A percentile compares a stretch with the other conserved stretches of the same genome.
Evolutionary conservation across 2,797 vertebrate genomes (phyloP).

Genomic region (Labeo calbasu): DNA sequence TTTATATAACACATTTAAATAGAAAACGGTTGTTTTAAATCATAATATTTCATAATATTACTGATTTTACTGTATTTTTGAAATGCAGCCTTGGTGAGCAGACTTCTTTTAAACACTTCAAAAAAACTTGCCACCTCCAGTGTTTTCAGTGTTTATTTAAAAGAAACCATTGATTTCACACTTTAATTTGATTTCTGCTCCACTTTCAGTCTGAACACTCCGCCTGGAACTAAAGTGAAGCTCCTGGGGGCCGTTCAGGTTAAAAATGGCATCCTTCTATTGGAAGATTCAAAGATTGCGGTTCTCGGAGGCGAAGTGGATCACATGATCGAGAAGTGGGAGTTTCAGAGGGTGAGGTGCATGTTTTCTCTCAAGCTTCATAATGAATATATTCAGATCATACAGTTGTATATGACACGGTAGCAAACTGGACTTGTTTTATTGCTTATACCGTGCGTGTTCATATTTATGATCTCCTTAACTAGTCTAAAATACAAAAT

Average conservation of each 20-base stretch:
- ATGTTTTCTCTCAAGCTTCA: constrained; percentile 27
- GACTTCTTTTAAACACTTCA: not conserved
- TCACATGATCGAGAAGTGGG: constrained; percentile 98
- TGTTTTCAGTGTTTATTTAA: not conserved
- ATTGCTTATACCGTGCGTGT: not conserved
- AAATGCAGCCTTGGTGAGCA: not conserved
- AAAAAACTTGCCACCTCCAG: not conserved
- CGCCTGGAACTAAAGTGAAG: constrained; percentile 96
- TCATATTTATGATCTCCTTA: not conserved
- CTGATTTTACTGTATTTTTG: not conserved
- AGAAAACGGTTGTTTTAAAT: not conserved
- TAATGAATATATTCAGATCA: not conserved
- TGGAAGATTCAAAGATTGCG: constrained; percentile 89
- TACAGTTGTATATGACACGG: not conserved
- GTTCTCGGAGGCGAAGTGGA: constrained; percentile 97
- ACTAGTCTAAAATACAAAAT: not conserved
- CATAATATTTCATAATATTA: not conserved
- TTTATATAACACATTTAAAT: not conserved
- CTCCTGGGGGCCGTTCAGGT: constrained; percentile 87
- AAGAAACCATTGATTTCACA: not conserved
- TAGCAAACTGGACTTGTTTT: not conserved
- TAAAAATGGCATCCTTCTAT: constrained; percentile 92
- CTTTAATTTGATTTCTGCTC: constrained; percentile 31
- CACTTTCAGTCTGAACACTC: constrained; percentile 87
- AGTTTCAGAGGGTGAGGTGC: constrained; percentile 93